Evolutionary conservation across 2,888 invertebrate genomes (phyloP).

Genomic region (Beris chalybata): DNA sequence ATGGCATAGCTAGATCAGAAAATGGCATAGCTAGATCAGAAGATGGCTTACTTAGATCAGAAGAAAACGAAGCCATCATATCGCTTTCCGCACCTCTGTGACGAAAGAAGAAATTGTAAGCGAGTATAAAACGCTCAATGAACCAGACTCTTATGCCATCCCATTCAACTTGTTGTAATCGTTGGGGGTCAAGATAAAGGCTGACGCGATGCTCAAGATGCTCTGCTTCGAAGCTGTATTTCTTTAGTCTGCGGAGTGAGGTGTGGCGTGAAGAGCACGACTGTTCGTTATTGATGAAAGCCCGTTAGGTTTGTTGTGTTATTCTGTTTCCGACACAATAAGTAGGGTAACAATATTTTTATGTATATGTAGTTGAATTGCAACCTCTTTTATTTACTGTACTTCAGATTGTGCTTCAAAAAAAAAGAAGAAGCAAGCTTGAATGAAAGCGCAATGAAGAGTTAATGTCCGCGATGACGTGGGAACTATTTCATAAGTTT

Average conservation of each 20-base stretch:
- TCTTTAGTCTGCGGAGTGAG: no score
- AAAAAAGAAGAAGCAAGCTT: not conserved
- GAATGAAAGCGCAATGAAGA: slow-evolving; percentile 18
- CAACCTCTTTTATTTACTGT: not conserved
- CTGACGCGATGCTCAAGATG: slow-evolving; percentile 13
- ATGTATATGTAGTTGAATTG: not conserved
- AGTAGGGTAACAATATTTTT: not conserved
- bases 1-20: no score
- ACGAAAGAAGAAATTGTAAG: not conserved
- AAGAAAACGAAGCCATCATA: no score
- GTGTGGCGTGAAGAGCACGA: no score
- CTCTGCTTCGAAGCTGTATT: not conserved
- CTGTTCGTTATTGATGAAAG: no score
- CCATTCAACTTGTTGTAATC: slow-evolving; percentile 21
- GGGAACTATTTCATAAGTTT: no score
- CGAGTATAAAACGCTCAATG: slow-evolving; percentile 28
- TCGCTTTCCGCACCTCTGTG: no score
- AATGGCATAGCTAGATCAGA: no score
- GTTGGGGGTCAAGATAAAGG: slow-evolving; percentile 23
- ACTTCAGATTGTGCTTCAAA: slow-evolving; percentile 5
- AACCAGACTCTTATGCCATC: slow-evolving; percentile 27
- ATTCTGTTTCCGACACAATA: not conserved
- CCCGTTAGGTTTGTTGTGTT: no score
- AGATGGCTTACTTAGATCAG: no score
- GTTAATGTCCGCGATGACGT: not conserved